These are phyloP conservation scores for Pachypanchax playfairii DNA, from an alignment of 2,113 vertebrate genomes.

Conservation along the genomic window DNA sequence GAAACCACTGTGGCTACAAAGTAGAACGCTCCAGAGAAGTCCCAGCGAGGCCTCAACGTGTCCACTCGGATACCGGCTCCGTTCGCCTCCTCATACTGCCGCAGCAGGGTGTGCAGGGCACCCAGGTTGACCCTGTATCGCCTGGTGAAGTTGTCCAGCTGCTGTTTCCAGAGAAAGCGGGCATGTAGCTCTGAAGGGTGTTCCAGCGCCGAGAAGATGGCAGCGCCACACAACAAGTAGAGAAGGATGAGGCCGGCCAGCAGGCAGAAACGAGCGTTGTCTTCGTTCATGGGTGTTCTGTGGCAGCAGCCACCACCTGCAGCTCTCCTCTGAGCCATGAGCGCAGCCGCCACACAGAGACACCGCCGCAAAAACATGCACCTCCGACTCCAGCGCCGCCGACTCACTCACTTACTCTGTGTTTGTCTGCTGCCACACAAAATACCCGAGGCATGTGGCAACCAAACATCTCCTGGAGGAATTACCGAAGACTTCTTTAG, in stretches of 20 bases:
- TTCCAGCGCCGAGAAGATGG: slow-evolving; percentile 82
- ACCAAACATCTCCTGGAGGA: not conserved
- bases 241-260: slow-evolving; percentile 80
- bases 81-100: slow-evolving; percentile 80
- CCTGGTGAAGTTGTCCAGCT: slow-evolving; percentile 78
- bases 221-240: slow-evolving; percentile 80
- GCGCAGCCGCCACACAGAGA: slow-evolving; percentile 48
- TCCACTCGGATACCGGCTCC: slow-evolving; percentile 79
- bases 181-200: slow-evolving; percentile 76
- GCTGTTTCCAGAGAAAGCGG: slow-evolving; percentile 75
- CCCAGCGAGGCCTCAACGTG: slow-evolving; percentile 80
- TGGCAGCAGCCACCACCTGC: slow-evolving; percentile 69
- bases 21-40: slow-evolving; percentile 83
- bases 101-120: slow-evolving; percentile 72
- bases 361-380: slow-evolving; percentile 58
- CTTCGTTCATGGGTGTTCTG: slow-evolving; percentile 76
- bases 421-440: slow-evolving; percentile 20
- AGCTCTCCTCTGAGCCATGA: slow-evolving; percentile 77
- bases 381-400: slow-evolving; percentile 7
- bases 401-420: slow-evolving; percentile 27
- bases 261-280: slow-evolving; percentile 83
- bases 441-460: slow-evolving; percentile 5
- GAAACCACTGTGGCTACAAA: slow-evolving; percentile 83
- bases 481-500: not conserved
- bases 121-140: slow-evolving; percentile 69